These are phyloP conservation scores for Cynopterus sphinx DNA, from an alignment of 2,797 vertebrate genomes.

Conservation along the genomic window DNA sequence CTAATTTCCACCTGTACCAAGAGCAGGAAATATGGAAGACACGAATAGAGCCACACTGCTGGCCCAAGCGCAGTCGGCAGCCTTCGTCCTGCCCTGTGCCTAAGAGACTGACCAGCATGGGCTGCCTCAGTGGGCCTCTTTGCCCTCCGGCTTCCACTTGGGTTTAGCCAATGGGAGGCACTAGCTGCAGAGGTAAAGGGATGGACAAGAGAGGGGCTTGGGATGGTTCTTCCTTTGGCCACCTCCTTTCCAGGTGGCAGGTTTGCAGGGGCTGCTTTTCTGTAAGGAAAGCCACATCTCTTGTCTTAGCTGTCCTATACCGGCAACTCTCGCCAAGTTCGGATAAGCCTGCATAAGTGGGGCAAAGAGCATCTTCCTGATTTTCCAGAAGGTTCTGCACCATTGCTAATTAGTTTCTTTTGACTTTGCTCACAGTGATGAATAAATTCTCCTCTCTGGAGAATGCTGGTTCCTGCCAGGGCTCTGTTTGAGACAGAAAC, in stretches of 20 bases:
- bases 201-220: neutral
- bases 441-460: neutral
- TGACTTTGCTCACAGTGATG: neutral
- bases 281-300: neutral
- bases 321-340: neutral
- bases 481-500: neutral
- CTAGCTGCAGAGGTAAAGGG: neutral
- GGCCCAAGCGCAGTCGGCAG: neutral
- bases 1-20: constrained; percentile 19
- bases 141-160: neutral
- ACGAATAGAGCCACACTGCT: fast-evolving
- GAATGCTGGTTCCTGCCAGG: neutral
- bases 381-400: neutral
- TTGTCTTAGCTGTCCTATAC: fast-evolving
- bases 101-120: neutral
- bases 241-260: neutral
- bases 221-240: neutral
- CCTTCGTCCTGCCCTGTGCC: neutral
- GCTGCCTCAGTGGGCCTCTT: neutral
- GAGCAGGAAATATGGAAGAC: neutral
- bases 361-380: fast-evolving
- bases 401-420: neutral
- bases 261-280: neutral
- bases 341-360: neutral
- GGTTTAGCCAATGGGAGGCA: neutral